Percentiles rank a stretch among this genome's conserved stretches.
Conservation (phyloP, 2,797 vertebrate genomes). For the Darevskia mixta region DNA sequence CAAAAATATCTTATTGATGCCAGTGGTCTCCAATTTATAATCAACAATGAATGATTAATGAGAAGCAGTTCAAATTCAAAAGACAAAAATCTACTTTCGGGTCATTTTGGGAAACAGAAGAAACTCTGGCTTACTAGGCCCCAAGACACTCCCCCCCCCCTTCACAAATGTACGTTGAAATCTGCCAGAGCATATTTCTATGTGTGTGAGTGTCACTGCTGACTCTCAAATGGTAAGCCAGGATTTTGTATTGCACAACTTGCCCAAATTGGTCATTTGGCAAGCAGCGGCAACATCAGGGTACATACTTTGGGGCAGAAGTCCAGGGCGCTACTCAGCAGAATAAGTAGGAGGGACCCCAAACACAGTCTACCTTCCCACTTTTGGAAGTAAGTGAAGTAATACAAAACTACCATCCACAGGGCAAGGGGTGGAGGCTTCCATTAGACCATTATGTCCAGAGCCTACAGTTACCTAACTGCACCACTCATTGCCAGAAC, state of each 20-base stretch:
- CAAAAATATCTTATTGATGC: not conserved
- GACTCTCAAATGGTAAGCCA: too few species aligned
- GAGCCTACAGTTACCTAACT: too few species aligned
- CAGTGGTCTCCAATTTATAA: constrained; percentile 12
- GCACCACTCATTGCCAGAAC: not conserved
- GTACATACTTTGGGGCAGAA: too few species aligned
- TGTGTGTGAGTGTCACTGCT: not conserved
- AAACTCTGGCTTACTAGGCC: not conserved
- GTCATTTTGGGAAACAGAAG: not conserved
- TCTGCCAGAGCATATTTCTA: not conserved
- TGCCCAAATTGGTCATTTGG: too few species aligned
- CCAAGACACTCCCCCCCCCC: not conserved
- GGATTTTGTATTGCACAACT: not conserved
- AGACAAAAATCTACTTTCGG: not conserved
- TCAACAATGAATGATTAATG: constrained; percentile 26
- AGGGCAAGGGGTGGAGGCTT: too few species aligned
- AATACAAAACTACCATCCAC: too few species aligned
- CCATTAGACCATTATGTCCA: too few species aligned
- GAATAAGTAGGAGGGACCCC: too few species aligned
- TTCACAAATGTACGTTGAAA: not conserved
- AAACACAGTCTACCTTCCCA: too few species aligned
- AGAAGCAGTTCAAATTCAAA: constrained; percentile 13
- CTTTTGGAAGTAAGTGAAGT: too few species aligned
- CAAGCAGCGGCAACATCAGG: too few species aligned
- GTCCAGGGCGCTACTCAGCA: too few species aligned